phyloP scores from a whole-genome alignment of 1,140 invertebrate genomes.

The Delia radicum region DNA sequence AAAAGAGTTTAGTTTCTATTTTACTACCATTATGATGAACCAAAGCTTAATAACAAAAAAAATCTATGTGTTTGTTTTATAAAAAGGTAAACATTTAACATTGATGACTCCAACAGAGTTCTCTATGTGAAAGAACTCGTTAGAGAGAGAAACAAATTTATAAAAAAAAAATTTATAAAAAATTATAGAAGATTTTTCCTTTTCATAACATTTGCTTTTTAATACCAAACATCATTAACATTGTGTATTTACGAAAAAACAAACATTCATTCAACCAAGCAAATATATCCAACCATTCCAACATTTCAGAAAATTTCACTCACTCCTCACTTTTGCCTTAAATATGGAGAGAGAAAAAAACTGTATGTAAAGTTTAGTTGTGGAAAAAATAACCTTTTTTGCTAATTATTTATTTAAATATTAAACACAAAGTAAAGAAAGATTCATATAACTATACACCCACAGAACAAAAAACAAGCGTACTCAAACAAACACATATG shows the following conservation, averaged over 20 bases:
- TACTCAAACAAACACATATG: neutral
- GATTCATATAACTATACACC: neutral
- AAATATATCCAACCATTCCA: neutral
- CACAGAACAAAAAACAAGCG: neutral
- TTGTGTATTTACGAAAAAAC: constrained; percentile 28
- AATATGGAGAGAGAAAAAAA: no score
- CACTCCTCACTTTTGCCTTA: no score
- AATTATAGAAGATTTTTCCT: constrained; percentile 9
- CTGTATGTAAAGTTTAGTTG: neutral
- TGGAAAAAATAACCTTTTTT: constrained; percentile 41
- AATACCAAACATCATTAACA: constrained; percentile 33
- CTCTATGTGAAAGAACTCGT: no score
- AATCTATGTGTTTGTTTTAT: neutral
- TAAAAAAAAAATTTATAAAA: neutral
- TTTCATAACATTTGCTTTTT: constrained; percentile 31
- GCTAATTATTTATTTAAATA: constrained; percentile 57
- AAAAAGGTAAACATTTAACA: constrained; percentile 19
- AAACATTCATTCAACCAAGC: neutral
- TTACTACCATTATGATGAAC: neutral
- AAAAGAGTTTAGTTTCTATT: constrained; percentile 3
- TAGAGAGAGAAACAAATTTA: no score
- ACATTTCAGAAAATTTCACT: neutral
- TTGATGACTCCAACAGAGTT: neutral
- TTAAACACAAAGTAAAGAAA: constrained; percentile 41
- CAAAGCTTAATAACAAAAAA: neutral